A percentile compares a stretch with the other conserved stretches of the same genome.
Evolutionary conservation across 2,113 vertebrate species (phyloP).

Genomic region (Clarias macrocephalus): DNA sequence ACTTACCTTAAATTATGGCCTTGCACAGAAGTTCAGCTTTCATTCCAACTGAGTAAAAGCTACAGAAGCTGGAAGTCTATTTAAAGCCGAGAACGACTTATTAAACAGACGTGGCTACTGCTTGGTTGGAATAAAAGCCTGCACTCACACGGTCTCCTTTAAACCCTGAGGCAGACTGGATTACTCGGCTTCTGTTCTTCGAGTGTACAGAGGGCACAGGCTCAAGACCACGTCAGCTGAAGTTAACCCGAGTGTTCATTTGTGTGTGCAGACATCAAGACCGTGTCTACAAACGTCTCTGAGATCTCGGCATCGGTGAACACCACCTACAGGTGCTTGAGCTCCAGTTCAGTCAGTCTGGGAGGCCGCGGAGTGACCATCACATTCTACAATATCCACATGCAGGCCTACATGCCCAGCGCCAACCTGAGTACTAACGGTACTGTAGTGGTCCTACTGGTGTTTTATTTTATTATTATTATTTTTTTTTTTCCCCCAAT

Average conservation of each 20-base stretch:
- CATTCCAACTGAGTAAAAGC: too few relatives aligned
- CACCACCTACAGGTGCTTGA: conserved; percentile 81
- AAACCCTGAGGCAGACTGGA: neutral
- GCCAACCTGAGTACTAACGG: conserved; percentile 77
- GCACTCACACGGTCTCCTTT: too few relatives aligned
- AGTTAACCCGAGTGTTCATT: neutral
- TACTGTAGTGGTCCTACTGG: conserved; percentile 45
- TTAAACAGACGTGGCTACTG: too few relatives aligned
- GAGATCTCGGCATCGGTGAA: conserved; percentile 76
- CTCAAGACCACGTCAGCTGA: neutral
- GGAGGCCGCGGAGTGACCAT: conserved; percentile 53
- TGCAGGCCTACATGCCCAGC: conserved; percentile 84
- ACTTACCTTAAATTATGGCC: too few relatives aligned
- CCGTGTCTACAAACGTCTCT: conserved; percentile 51
- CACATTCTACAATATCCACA: conserved; percentile 72
- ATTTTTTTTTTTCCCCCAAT: neutral
- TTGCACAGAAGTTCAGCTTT: too few relatives aligned
- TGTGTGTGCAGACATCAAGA: conserved; percentile 58
- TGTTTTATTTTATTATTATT: neutral
- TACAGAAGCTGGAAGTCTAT: too few relatives aligned
- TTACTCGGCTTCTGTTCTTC: too few relatives aligned
- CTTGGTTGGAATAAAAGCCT: too few relatives aligned
- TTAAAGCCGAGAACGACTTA: too few relatives aligned
- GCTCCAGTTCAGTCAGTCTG: conserved; percentile 58
- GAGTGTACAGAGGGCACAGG: neutral